Evolutionary conservation across 1,140 invertebrate genomes (phyloP).

Genomic region (Papilio glaucus): DNA sequence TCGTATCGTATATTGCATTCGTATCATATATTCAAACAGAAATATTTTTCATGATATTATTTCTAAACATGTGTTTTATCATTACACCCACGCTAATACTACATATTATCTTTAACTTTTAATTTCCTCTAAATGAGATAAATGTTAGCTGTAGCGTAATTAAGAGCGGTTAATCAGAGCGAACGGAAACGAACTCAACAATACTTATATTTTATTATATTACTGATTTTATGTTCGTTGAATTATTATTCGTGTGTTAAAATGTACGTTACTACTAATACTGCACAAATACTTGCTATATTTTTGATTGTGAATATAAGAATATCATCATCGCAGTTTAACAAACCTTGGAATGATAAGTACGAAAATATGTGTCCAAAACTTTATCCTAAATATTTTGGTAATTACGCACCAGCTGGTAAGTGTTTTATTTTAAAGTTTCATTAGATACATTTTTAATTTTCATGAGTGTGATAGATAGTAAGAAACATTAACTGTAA

Average conservation of each 20-base stretch:
- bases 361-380: conserved; percentile 80
- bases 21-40: conserved; percentile 33
- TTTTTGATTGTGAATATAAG: conserved; percentile 48
- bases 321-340: conserved; percentile 65
- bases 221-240: conserved; percentile 34
- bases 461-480: too few relatives aligned
- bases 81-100: conserved; percentile 57
- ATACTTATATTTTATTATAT: conserved; percentile 10
- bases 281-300: conserved; percentile 38
- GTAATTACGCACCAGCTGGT: conserved; percentile 80
- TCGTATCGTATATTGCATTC: background rate
- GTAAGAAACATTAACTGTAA: too few relatives aligned
- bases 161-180: conserved; percentile 31
- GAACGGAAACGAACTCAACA: conserved; percentile 34
- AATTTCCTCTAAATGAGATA: conserved; percentile 60
- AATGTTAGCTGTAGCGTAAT: conserved; percentile 41
- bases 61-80: conserved; percentile 52
- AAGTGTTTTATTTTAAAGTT: conserved; percentile 45
- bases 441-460: background rate
- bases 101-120: conserved; percentile 51
- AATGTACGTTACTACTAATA: conserved; percentile 44
- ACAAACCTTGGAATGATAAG: conserved; percentile 77
- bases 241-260: conserved; percentile 5
- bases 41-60: conserved; percentile 32
- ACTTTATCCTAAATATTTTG: conserved; percentile 80